Conservation (phyloP, 2,113 vertebrate species). For the Chlamydotis undulata region DNA sequence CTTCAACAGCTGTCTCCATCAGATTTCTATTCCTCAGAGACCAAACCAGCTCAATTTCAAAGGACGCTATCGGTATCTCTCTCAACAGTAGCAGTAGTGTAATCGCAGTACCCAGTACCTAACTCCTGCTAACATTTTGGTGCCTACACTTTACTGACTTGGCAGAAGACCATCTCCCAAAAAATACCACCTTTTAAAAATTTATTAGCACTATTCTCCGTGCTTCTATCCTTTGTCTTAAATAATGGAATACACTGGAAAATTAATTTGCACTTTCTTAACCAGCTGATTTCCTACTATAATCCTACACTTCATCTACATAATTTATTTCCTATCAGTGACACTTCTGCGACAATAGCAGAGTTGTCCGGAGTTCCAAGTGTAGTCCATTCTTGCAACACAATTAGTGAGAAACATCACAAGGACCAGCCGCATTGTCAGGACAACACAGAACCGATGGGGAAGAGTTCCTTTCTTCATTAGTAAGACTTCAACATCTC, state of each 20-base stretch:
- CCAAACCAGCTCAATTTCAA: constrained; percentile 27
- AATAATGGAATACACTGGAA: not conserved
- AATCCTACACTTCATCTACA: not conserved
- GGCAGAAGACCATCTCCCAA: not conserved
- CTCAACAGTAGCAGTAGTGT: not conserved
- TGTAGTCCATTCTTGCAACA: not conserved
- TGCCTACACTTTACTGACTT: not conserved
- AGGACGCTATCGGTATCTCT: not conserved
- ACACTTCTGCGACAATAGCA: not conserved
- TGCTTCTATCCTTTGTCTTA: not conserved
- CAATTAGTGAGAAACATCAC: constrained; percentile 21
- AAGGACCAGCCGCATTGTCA: not conserved
- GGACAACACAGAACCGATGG: not conserved
- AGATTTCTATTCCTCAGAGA: constrained; percentile 44
- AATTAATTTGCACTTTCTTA: not conserved
- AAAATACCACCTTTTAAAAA: not conserved
- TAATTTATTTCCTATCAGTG: not conserved
- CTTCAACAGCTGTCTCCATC: constrained; percentile 6
- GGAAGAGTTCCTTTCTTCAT: constrained; percentile 42
- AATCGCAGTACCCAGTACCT: not conserved
- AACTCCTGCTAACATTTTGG: not conserved
- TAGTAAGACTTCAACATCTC: not conserved
- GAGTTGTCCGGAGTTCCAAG: not conserved
- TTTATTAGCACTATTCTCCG: not conserved
- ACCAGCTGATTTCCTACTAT: not conserved